phyloP scores from a whole-genome alignment of 2,797 vertebrate species.

The Typhlichthys eigenmanni region DNA sequence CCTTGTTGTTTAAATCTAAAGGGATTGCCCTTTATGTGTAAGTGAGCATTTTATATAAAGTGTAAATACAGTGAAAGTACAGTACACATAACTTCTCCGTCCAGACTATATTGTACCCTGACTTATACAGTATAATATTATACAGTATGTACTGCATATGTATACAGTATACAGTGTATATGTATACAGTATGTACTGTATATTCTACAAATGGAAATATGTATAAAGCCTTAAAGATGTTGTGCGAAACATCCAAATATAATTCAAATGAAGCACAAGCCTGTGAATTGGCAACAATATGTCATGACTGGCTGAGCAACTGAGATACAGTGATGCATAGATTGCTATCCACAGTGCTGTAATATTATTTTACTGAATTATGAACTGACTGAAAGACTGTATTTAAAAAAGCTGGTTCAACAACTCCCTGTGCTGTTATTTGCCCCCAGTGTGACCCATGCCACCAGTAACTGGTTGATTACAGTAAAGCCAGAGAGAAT shows the following conservation, averaged over 20 bases:
- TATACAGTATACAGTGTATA: no score
- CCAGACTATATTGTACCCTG: no score
- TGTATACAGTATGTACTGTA: not conserved
- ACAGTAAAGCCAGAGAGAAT: conserved; percentile 3
- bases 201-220: not conserved
- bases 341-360: not conserved
- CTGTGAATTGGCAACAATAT: not conserved
- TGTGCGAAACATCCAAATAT: not conserved
- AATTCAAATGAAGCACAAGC: not conserved
- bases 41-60: not conserved
- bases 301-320: not conserved
- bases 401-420: not conserved
- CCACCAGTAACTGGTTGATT: conserved; percentile 25
- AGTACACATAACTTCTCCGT: no score
- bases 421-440: not conserved
- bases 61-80: not conserved
- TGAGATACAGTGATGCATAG: not conserved
- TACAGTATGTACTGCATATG: no score
- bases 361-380: not conserved
- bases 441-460: conserved; percentile 8
- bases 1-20: conserved; percentile 3
- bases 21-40: not conserved
- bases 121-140: not conserved
- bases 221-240: not conserved
- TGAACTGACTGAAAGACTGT: not conserved